Percentiles rank a stretch among this genome's conserved stretches.
These are phyloP conservation scores for Rhea americana DNA, from an alignment of 2,113 vertebrate species.

Conservation along the genomic window DNA sequence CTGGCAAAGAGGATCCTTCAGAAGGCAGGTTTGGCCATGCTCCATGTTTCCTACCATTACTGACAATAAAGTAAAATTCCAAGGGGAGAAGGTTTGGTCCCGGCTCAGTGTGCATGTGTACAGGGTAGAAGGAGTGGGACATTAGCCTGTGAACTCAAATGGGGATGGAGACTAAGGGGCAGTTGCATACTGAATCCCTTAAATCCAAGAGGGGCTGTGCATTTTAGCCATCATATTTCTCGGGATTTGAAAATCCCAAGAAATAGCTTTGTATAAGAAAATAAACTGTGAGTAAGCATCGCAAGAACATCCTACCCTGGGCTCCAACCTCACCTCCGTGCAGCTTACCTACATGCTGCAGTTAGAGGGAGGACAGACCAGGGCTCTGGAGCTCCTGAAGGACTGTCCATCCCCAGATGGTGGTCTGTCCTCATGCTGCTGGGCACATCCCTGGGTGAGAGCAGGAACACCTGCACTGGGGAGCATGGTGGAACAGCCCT, in stretches of 20 bases:
- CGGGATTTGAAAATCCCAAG: neutral
- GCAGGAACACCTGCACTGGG: accelerated
- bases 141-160: neutral
- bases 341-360: neutral
- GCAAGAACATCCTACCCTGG: neutral
- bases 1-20: neutral
- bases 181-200: neutral
- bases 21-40: neutral
- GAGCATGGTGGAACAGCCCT: neutral
- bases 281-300: accelerated
- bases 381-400: neutral
- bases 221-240: neutral
- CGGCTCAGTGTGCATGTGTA: accelerated
- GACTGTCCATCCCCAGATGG: neutral
- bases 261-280: neutral
- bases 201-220: neutral
- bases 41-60: neutral
- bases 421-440: accelerated
- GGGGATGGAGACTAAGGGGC: neutral
- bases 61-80: neutral
- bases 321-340: neutral
- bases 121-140: neutral
- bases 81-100: neutral
- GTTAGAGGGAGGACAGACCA: neutral
- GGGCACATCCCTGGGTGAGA: neutral